phyloP scores from a whole-genome alignment of 2,797 vertebrate species.

The Novumbra hubbsi region DNA sequence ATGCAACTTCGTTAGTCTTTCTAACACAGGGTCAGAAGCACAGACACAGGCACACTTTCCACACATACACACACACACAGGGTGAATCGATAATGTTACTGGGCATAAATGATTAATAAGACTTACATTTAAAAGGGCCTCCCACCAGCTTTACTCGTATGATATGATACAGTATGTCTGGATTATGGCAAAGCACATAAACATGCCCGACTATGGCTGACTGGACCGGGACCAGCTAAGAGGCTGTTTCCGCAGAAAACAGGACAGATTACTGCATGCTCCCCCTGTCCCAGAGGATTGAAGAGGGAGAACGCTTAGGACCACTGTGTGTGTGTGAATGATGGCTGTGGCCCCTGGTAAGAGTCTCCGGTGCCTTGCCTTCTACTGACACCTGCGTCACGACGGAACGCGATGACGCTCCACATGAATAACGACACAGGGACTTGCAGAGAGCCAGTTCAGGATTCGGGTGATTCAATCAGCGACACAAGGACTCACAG shows the following conservation, averaged over 20 bases:
- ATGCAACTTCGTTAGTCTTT: slow-evolving; percentile 57
- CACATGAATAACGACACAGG: slow-evolving; percentile 22
- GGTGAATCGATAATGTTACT: slow-evolving; percentile 19
- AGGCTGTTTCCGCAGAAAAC: neutral
- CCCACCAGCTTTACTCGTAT: slow-evolving; percentile 32
- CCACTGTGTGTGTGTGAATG: slow-evolving; percentile 13
- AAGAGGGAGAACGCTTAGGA: neutral
- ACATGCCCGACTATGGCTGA: slow-evolving; percentile 14
- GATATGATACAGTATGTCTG: slow-evolving; percentile 49
- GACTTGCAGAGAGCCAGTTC: neutral
- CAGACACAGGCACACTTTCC: slow-evolving; percentile 17
- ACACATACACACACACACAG: slow-evolving; percentile 10
- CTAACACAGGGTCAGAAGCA: slow-evolving; percentile 42
- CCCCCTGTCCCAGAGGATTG: neutral
- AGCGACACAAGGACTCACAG: neutral
- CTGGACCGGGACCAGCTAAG: neutral
- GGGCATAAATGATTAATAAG: slow-evolving; percentile 58
- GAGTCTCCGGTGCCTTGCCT: slow-evolving; percentile 24
- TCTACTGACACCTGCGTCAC: neutral
- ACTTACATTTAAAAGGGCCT: slow-evolving; percentile 26
- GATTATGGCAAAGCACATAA: slow-evolving; percentile 20
- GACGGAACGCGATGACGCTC: slow-evolving; percentile 38
- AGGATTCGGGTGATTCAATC: too few species aligned
- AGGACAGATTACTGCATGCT: neutral
- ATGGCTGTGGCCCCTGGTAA: neutral